Evolutionary conservation across 2,797 vertebrate species (phyloP), one percentile per base, ranked within the genome.

Genomic region (Syngnathus rostellatus): DNA sequence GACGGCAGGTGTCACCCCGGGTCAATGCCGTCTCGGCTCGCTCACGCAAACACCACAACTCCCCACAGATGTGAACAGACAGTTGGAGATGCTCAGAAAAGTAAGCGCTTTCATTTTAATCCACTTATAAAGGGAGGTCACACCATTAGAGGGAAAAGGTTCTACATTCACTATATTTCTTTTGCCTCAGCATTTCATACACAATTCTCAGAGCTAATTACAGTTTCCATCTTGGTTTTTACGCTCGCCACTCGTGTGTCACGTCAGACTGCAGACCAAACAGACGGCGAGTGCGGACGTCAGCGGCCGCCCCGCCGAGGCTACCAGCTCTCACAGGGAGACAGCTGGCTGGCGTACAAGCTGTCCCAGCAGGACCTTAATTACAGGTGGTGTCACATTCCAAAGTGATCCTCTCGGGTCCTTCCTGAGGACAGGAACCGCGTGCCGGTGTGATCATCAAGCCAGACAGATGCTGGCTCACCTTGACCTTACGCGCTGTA

Each of bases 331-430:
- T 74, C 69, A 25, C 76, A 76, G 11, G 61, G 67, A 0, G 45
- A 63, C 73, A 94, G 91, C 80, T 91, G 92, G 83, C 63, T 96
- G 72, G 80, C 84, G 19, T 94, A 92, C 84, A 75, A 10, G 7
- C 68, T 93, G 72, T 74, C 88, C 51, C 82, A 79, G 57, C 55
- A 80, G 0, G 74, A 85, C 37, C 77, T 91, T 60, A 89, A 87
- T 75, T 68, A 92, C 78, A 92, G 93, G 94, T 95, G 88, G 78
- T 62, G 31, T 46, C 60, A 46, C n/a, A 46, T 16, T 16, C 7
- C 2, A 21, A 67, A 63, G 50, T 40, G 59, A 55, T 66, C 17
- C 51, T 41, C 31, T 14, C 41, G 14, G 41, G 43, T 40, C 58
- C 40, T 12, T 25, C 21, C 53, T 11, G 55, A 58, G 55, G 41